These are phyloP conservation scores for Corticium candelabrum DNA, from an alignment of 37 sponge, comb jelly and placozoan genomes.

Conservation along the genomic window DNA sequence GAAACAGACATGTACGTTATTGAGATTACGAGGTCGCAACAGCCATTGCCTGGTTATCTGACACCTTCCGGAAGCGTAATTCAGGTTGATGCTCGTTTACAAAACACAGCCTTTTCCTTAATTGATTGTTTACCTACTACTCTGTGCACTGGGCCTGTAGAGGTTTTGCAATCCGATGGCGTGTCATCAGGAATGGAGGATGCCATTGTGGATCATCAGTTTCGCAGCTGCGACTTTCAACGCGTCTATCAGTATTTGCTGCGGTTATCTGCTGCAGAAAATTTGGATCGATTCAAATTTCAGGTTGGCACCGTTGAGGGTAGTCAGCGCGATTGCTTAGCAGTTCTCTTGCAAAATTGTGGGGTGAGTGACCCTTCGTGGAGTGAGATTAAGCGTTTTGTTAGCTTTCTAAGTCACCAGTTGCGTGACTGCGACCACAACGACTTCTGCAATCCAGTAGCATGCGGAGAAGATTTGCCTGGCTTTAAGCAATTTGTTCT, in stretches of 20 bases:
- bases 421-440: background rate
- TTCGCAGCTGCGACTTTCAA: background rate
- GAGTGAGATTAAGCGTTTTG: background rate
- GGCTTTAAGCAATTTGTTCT: background rate
- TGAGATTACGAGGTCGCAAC: slow-evolving; percentile 49
- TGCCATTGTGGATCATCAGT: background rate
- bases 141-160: too few species aligned
- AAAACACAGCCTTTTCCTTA: too few species aligned
- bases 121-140: too few species aligned
- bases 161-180: too few species aligned
- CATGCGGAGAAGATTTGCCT: background rate
- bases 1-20: slow-evolving; percentile 36
- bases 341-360: background rate
- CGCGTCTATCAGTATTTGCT: background rate
- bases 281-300: background rate
- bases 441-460: background rate
- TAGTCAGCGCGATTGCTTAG: background rate
- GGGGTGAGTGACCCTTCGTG: background rate
- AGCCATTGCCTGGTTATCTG: too few species aligned
- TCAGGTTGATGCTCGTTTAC: too few species aligned
- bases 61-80: too few species aligned
- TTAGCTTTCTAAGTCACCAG: background rate
- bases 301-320: background rate
- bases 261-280: background rate
- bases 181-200: too few species aligned